Evolutionary conservation across 2,113 vertebrate species (phyloP), one percentile per base, ranked within the genome.

Genomic region (Siphamia tubifer): DNA sequence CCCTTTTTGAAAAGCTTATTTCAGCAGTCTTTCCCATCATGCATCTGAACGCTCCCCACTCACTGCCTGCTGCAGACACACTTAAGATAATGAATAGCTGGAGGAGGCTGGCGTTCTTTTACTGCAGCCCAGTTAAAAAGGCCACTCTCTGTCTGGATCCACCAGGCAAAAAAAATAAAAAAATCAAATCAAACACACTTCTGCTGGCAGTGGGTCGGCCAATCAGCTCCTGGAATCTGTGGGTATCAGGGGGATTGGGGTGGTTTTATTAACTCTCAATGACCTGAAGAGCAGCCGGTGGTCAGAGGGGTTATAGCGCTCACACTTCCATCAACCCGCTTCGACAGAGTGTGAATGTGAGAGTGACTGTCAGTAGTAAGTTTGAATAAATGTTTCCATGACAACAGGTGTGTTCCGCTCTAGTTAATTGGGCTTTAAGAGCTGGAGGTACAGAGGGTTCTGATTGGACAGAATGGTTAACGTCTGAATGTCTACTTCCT

Each of bases 21-120:
- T 87, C 68, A 87, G 86, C 86, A 86, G 61, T 82, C 69, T 39
- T 68, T 74, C 42, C 73, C 66, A 48, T 58, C 52, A 25, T 72
- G 72, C 68, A 49, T 82, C 67, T 56, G 77, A 77, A 38, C 48
- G 27, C 78, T 51, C 34, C 24, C 54, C 4, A 36, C 79, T 72
- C 62, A 25, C 77, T 68, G 48, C 77, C 72, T 78, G 80, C 79
- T 44, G 65, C 82, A 85, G 73, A 85, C 85, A 82, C 82, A 87
- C 86, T 91, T 84, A 83, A 84, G 79, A 80, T 86, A 90, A 90
- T 89, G 79, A 89, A 89, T 87, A 68, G 84, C 83, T 74, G 68
- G 64, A 80, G 83, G 87, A 85, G 76, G 54, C 74, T 66, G 79
- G 36, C 31, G 51, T 74, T 89, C 77, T 85, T 85, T 80, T 78